Evolutionary conservation across 2,888 invertebrate species (phyloP), one percentile per base, ranked within the genome.

Genomic region (Notodonta ziczac): DNA sequence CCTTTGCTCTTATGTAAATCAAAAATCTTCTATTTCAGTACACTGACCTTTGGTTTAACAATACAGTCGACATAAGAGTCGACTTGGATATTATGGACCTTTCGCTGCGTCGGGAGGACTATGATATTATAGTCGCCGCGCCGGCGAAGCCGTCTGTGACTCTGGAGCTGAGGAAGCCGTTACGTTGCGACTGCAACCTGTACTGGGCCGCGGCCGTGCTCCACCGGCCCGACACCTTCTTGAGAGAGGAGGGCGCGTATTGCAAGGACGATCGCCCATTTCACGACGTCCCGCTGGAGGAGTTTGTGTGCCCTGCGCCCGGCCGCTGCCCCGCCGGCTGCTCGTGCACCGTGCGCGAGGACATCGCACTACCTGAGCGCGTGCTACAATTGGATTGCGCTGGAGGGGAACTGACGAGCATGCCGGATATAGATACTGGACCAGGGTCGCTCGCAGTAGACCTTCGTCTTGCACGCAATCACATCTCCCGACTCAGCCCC

Each of bases 151-250:
- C 50, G 12, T 5, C 50, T 16, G 2, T 50, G 16, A 50, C 50
- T 10, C 77, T 77, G 61, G 48, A 70, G 57, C 66, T 74, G 61
- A 9, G 5, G 9, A 4, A 6, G 16, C 8, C 60, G 56, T 58
- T 73, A 10, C 55, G 40, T 46, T 71, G 75, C 51, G 42, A 46
- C 32, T 63, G 65, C 53, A 8, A 16, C 8, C 50, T 50, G 50
- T 50, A 50, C 50, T 50, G 50, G 50, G 50, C 50, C 14, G 50
- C 50, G 9, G 50, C 16, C 50, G 50, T n/a, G n/a, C 32, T 55
- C 60, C 57, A 9, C 58, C 46, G 46, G 39, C 50, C 32, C 48
- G 52, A 53, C 56, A 60, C 52, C 12, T 42, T 46, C 13, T 46
- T 50, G 50, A 14, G 4, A 16, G 16, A 50, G 50, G 7, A 5